A percentile compares a stretch with the other conserved stretches of the same genome.
Evolutionary conservation across 2,797 vertebrate genomes (phyloP).

Genomic region (Typhlichthys subterraneus): DNA sequence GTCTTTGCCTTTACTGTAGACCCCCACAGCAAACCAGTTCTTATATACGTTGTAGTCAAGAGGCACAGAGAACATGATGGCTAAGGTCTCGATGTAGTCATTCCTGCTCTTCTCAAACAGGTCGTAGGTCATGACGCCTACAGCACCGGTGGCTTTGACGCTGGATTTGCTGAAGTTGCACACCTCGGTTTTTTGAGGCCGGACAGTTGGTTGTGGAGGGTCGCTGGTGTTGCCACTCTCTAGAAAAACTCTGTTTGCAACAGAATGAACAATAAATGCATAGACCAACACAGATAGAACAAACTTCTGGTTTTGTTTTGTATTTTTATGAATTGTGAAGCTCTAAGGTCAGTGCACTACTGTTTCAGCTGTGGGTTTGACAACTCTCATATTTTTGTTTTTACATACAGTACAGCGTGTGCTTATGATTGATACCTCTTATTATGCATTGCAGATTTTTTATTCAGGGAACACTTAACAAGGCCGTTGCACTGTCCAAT

Average conservation of each 20-base stretch:
- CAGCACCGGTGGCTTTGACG: constrained; percentile 21
- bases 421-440: too few species aligned
- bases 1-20: constrained; percentile 30
- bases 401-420: too few species aligned
- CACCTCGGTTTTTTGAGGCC: constrained; percentile 50
- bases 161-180: constrained; percentile 68
- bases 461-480: neutral
- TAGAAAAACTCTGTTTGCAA: constrained; percentile 53
- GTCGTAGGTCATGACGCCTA: constrained; percentile 72
- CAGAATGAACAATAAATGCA: neutral
- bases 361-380: too few species aligned
- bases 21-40: constrained; percentile 55
- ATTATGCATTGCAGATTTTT: too few species aligned
- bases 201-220: constrained; percentile 68
- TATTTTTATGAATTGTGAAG: too few species aligned
- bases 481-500: neutral
- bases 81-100: constrained; percentile 7
- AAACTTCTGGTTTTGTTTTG: too few species aligned
- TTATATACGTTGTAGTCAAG: constrained; percentile 57
- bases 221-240: constrained; percentile 54
- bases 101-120: constrained; percentile 6
- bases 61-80: constrained; percentile 72
- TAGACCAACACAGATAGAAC: too few species aligned
- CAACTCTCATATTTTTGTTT: too few species aligned
- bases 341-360: too few species aligned